Evolutionary conservation across 1,140 invertebrate genomes (phyloP).

Genomic region (Drosophila athabasca): DNA sequence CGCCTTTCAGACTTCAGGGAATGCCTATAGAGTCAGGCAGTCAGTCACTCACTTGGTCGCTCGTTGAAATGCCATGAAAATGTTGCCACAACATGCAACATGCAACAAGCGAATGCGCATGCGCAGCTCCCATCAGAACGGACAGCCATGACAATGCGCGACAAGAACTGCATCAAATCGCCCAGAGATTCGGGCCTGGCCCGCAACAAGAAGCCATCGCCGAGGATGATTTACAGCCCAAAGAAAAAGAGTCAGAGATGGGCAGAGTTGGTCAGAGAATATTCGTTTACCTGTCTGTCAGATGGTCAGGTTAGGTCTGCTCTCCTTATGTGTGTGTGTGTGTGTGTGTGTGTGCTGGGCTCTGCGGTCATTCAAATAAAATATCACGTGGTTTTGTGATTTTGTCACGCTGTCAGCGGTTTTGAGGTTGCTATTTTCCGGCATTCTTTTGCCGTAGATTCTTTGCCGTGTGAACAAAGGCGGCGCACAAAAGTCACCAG

Average conservation of each 20-base stretch:
- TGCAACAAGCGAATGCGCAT: slow-evolving; percentile 76
- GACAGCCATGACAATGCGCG: slow-evolving; percentile 21
- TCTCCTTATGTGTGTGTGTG: slow-evolving; percentile 24
- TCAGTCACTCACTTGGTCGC: too few species aligned
- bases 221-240: slow-evolving; percentile 46
- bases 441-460: slow-evolving; percentile 20
- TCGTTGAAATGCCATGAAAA: slow-evolving; percentile 29
- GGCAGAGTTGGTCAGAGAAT: slow-evolving; percentile 1
- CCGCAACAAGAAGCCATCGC: slow-evolving; percentile 12
- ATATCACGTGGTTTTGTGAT: slow-evolving; percentile 82
- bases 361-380: slow-evolving; percentile 81
- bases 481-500: slow-evolving; percentile 20
- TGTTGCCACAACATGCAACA: slow-evolving; percentile 61
- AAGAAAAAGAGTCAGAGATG: slow-evolving; percentile 8
- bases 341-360: slow-evolving; percentile 3
- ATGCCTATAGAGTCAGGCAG: background rate
- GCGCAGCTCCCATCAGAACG: slow-evolving; percentile 46
- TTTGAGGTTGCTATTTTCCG: slow-evolving; percentile 56
- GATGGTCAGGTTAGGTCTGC: slow-evolving; percentile 22
- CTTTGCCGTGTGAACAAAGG: slow-evolving; percentile 12
- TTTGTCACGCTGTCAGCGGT: slow-evolving; percentile 83
- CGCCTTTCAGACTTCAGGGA: background rate
- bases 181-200: slow-evolving; percentile 6
- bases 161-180: slow-evolving; percentile 20
- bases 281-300: slow-evolving; percentile 53